These are phyloP conservation scores for Clinocottus analis DNA, from an alignment of 2,113 vertebrate species.

Conservation along the genomic window DNA sequence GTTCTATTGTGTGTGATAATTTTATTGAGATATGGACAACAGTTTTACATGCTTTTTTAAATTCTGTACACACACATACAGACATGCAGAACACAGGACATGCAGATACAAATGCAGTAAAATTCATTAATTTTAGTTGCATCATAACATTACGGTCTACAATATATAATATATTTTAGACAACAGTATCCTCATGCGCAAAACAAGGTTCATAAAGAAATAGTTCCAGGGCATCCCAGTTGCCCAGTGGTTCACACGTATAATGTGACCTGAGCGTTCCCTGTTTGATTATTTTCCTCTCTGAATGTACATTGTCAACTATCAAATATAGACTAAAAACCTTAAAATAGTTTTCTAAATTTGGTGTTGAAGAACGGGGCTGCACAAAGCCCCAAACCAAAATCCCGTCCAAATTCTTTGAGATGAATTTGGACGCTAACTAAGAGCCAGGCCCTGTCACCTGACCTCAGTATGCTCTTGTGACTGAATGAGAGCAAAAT, in stretches of 20 bases:
- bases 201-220: background rate
- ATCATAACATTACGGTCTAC: too few species aligned
- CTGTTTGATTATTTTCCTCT: background rate
- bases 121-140: too few species aligned
- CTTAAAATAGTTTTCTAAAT: too few species aligned
- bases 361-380: slow-evolving; percentile 9
- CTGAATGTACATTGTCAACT: background rate
- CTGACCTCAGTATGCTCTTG: slow-evolving; percentile 9
- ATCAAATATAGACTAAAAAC: background rate
- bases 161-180: too few species aligned
- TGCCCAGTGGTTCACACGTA: too few species aligned
- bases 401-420: background rate
- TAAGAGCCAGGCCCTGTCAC: background rate
- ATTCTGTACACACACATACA: too few species aligned
- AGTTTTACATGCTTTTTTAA: background rate
- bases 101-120: background rate
- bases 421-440: slow-evolving; percentile 3
- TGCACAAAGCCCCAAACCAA: background rate
- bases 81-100: background rate
- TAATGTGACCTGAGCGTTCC: too few species aligned
- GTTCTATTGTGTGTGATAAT: background rate
- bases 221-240: too few species aligned
- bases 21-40: background rate
- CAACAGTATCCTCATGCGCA: background rate
- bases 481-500: background rate